Evolutionary conservation across 1,140 invertebrate species (phyloP).

Genomic region (Aradophagus sp.): DNA sequence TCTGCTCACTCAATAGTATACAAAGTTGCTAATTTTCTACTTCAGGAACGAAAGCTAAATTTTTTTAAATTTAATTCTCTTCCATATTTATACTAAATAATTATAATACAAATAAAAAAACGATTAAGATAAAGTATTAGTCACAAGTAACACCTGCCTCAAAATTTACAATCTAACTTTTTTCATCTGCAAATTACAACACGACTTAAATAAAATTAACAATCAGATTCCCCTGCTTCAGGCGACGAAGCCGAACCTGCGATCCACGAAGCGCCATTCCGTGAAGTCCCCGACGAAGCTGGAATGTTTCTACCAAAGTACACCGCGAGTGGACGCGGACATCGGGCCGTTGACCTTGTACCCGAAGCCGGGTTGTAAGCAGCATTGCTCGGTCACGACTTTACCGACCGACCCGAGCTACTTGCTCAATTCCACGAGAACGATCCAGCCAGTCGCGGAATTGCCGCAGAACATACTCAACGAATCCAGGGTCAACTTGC

Average conservation of each 20-base stretch:
- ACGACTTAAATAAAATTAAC: conserved; percentile 6
- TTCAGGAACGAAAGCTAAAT: too few species aligned
- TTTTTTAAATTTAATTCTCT: too few species aligned
- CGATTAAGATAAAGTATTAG: too few species aligned
- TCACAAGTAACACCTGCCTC: too few species aligned
- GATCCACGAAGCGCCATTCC: conserved; percentile 66
- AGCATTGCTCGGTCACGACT: conserved; percentile 20
- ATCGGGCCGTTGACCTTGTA: conserved; percentile 70
- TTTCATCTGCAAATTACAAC: too few species aligned
- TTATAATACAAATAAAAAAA: too few species aligned
- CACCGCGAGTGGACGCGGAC: conserved; percentile 70
- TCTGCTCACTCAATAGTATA: too few species aligned
- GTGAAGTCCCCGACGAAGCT: conserved; percentile 59
- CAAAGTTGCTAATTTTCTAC: too few species aligned
- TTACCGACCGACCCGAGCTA: conserved; percentile 45
- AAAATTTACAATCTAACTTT: too few species aligned
- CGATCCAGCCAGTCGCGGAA: conserved; percentile 63
- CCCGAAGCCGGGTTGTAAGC: conserved; percentile 35
- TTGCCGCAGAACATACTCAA: conserved; percentile 67
- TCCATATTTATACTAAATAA: too few species aligned
- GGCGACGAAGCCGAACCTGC: conserved; percentile 67
- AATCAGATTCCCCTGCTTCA: conserved; percentile 36
- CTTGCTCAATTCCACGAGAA: conserved; percentile 48
- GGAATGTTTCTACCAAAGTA: conserved; percentile 72
- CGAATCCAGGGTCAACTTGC: conserved; percentile 68